Evolutionary conservation across 92 coral and sea anemone genomes (phyloP).

Genomic region (Diadumene lineata): DNA sequence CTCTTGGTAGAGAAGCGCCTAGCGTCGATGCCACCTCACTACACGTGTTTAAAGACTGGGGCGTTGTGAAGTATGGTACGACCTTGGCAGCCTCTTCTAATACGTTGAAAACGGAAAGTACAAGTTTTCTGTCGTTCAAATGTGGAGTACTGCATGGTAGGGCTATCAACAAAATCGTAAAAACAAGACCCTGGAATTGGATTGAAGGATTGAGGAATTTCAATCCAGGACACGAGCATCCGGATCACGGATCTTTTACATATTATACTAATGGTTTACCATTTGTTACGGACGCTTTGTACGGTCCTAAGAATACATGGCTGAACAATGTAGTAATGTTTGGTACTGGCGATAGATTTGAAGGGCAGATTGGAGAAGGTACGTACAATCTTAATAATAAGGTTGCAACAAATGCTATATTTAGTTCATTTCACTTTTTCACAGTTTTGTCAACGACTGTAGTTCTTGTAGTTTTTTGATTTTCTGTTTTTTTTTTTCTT

Average conservation of each 20-base stretch:
- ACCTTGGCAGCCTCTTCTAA: constrained; percentile 12
- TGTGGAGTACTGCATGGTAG: constrained; percentile 84
- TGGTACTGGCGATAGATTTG: constrained; percentile 51
- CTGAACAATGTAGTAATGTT: constrained; percentile 77
- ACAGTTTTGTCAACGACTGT: background rate
- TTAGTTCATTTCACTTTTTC: no score
- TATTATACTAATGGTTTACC: constrained; percentile 75
- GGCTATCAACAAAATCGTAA: constrained; percentile 65
- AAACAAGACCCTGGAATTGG: constrained; percentile 48
- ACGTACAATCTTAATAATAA: background rate
- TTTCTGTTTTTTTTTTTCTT: no score
- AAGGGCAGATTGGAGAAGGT: constrained; percentile 82
- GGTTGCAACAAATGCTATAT: no score
- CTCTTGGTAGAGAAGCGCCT: constrained; percentile 45
- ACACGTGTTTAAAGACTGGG: constrained; percentile 93
- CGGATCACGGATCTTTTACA: constrained; percentile 93
- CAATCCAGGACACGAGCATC: constrained; percentile 94
- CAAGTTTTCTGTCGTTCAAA: constrained; percentile 75
- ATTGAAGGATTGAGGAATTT: constrained; percentile 57
- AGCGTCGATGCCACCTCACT: constrained; percentile 30
- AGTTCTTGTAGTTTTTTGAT: no score
- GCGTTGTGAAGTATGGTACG: constrained; percentile 71
- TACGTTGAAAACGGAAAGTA: background rate
- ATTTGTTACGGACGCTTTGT: constrained; percentile 78
- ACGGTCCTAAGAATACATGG: constrained; percentile 95